Evolutionary conservation across 2,888 invertebrate genomes (phyloP).

Genomic region (Galerucella calmariensis): DNA sequence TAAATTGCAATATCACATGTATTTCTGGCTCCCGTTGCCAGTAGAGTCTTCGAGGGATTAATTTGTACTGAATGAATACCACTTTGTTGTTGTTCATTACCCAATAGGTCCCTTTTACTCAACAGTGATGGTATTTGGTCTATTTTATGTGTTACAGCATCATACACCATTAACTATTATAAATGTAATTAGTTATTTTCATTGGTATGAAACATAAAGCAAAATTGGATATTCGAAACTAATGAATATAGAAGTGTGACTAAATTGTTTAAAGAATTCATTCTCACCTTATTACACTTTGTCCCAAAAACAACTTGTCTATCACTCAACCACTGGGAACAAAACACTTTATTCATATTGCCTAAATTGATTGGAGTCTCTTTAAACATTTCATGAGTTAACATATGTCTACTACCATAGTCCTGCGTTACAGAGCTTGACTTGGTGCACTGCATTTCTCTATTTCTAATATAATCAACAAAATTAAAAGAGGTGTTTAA

Average conservation of each 20-base stretch:
- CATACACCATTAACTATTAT: slow-evolving; percentile 86
- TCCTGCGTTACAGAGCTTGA: slow-evolving; percentile 78
- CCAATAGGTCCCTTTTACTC: slow-evolving; percentile 69
- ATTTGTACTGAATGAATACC: slow-evolving; percentile 95
- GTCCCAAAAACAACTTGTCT: slow-evolving; percentile 96
- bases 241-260: background rate
- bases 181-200: slow-evolving; percentile 5
- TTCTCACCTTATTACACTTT: slow-evolving; percentile 90
- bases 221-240: slow-evolving; percentile 19
- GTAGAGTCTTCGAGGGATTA: slow-evolving; percentile 89
- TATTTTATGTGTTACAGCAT: slow-evolving; percentile 85
- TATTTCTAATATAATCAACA: slow-evolving; percentile 83
- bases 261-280: background rate
- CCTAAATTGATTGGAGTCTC: slow-evolving; percentile 85
- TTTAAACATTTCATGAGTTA: slow-evolving; percentile 89
- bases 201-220: no score
- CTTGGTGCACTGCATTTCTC: slow-evolving; percentile 80
- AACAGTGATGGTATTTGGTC: slow-evolving; percentile 90
- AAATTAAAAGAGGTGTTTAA: slow-evolving; percentile 86
- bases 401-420: slow-evolving; percentile 87
- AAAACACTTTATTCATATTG: slow-evolving; percentile 93
- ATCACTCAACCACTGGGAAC: slow-evolving; percentile 95
- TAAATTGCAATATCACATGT: slow-evolving; percentile 93
- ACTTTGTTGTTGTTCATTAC: slow-evolving; percentile 76
- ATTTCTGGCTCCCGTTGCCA: slow-evolving; percentile 93